Base-by-base conservation (phyloP, 2,888 invertebrate genomes). In the Drosophila pullipes region DNA sequence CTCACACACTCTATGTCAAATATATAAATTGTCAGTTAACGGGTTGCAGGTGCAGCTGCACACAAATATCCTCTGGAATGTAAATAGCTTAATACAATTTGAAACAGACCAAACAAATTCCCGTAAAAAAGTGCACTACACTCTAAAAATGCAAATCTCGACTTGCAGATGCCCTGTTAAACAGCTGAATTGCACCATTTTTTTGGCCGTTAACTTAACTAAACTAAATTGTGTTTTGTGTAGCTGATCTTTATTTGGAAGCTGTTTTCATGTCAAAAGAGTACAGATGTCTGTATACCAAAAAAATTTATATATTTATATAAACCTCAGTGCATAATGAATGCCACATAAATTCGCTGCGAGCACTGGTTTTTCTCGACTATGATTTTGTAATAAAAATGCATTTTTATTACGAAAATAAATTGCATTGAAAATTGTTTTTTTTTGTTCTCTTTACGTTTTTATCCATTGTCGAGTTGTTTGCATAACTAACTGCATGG, bases 381-480 rank as follows among this genome's bases (percentile, higher is more conserved):
- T 83, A 82, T 87, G 89, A 90, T 90, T 85, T 90, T 78, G 86
- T 82, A 85, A 89, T 88, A 89, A 90, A 90, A 87, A 78, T 83
- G 75, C 79, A 85, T 72, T 86, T 86, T 90, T 85, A 90, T 78
- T 80, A 69, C 80, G 71, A 64, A 79, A 82, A 90, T 90, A 90
- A 85, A 90, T 90, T 88, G 85, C 83, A 78, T 83, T 90, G 60
- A 76, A 81, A 81, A 57, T 57, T 44, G 25, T 30, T 71, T 64
- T 64, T 64, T 70, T 53, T 47, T 22, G 1, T 22, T 22, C 2
- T 16, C 16, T 25, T 25, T 25, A 47, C 57, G 35, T 37, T 57
- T 39, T 66, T 58, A 37, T 4, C 25, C 62, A 74, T 75, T 74
- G 76, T 87, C 62, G 69, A 55, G 69, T 70, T 74, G 76, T 65